Evolutionary conservation across 2,797 vertebrate species (phyloP).

Genomic region (Setipinna tenuifilis): DNA sequence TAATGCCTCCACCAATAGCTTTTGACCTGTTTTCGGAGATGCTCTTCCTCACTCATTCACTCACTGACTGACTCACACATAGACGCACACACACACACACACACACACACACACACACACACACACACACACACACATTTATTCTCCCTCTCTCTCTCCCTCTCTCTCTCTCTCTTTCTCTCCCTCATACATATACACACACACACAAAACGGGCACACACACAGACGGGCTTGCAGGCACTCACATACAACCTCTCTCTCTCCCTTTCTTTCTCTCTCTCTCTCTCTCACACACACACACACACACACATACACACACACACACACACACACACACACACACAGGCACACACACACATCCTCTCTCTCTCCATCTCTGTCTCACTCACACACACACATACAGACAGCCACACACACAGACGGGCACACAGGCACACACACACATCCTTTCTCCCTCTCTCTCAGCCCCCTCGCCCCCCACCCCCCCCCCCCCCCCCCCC

Average conservation of each 20-base stretch:
- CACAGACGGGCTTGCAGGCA: too few relatives aligned
- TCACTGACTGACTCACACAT: slow-evolving; percentile 11
- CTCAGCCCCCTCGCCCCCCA: background rate
- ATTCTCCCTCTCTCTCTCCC: too few relatives aligned
- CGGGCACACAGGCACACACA: slow-evolving; percentile 1
- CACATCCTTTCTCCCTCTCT: background rate
- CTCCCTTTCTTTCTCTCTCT: background rate
- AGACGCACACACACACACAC: slow-evolving; percentile 25
- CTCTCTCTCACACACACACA: too few relatives aligned
- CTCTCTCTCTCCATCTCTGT: background rate
- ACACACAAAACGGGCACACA: too few relatives aligned
- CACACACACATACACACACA: too few relatives aligned
- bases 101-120: slow-evolving; percentile 13
- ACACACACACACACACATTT: too few relatives aligned
- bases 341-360: too few relatives aligned
- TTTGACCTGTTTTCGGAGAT: slow-evolving; percentile 38
- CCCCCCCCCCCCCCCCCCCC: slow-evolving; percentile 23
- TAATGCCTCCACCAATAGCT: slow-evolving; percentile 24
- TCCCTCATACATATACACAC: too few relatives aligned
- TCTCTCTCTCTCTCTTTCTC: too few relatives aligned
- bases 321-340: too few relatives aligned
- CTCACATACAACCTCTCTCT: too few relatives aligned
- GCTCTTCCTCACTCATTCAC: slow-evolving; percentile 4
- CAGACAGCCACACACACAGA: background rate
- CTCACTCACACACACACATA: too few relatives aligned